Conservation (phyloP, 2,797 vertebrate genomes). For the Ateles fusciceps region DNA sequence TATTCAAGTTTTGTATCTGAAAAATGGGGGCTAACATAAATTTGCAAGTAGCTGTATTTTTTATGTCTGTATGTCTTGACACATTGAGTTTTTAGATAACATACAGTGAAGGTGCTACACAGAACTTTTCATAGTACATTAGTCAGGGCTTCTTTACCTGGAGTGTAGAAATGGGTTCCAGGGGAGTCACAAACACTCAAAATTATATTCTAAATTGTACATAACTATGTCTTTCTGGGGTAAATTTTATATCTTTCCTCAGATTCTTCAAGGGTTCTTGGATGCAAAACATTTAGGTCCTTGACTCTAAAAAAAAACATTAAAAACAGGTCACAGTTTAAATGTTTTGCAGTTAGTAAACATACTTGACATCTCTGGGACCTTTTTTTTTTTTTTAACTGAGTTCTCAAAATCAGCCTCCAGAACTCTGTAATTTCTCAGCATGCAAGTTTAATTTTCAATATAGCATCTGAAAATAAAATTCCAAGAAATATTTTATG, state of each 20-base stretch:
- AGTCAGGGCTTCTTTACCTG: not conserved
- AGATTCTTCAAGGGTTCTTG: not conserved
- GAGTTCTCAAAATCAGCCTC: not conserved
- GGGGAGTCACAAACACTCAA: not conserved
- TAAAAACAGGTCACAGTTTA: not conserved
- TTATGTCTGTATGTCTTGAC: not conserved
- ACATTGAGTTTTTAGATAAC: not conserved
- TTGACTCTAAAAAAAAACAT: not conserved
- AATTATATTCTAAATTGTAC: not conserved
- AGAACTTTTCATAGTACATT: not conserved
- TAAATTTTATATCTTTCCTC: not conserved
- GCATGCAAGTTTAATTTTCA: not conserved
- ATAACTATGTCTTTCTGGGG: not conserved
- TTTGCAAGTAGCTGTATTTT: not conserved
- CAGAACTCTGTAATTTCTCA: not conserved
- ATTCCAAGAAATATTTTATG: not conserved
- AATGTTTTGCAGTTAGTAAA: not conserved
- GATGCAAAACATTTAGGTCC: not conserved
- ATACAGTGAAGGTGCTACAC: not conserved
- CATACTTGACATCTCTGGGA: not conserved
- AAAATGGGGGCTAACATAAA: not conserved
- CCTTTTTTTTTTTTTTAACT: not conserved
- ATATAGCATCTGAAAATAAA: not conserved
- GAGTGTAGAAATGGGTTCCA: not conserved
- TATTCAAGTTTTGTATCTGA: not conserved